phyloP scores from a whole-genome alignment of 2,797 vertebrate genomes.

The Bryconaethiops microstoma region DNA sequence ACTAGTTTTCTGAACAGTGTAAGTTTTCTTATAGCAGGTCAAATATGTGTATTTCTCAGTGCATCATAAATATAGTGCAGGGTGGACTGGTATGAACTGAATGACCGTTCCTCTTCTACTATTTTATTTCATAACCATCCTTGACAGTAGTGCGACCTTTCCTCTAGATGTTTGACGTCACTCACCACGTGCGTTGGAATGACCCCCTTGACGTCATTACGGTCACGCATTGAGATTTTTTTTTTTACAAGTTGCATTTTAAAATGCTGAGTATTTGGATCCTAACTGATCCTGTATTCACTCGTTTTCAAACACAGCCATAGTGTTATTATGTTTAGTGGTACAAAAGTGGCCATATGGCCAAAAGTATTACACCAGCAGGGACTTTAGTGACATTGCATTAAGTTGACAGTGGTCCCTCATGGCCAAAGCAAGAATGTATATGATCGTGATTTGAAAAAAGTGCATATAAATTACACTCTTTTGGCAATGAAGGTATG shows the following conservation, averaged over 20 bases:
- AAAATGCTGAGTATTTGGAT: neutral
- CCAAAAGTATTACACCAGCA: too few species aligned
- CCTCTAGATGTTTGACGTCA: slow-evolving; percentile 12
- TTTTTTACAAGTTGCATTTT: neutral
- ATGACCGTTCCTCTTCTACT: neutral
- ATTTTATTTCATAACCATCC: slow-evolving; percentile 43
- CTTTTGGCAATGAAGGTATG: too few species aligned
- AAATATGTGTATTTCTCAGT: neutral
- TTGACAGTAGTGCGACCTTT: slow-evolving; percentile 35
- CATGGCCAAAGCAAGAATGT: too few species aligned
- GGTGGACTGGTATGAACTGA: neutral
- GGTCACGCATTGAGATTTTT: neutral
- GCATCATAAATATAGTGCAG: neutral
- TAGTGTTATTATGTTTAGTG: neutral
- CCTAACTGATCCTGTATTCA: neutral
- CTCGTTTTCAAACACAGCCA: too few species aligned
- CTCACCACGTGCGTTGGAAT: slow-evolving; percentile 2
- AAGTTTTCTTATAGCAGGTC: neutral
- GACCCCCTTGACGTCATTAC: neutral
- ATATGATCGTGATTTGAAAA: too few species aligned
- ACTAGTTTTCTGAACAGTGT: too few species aligned
- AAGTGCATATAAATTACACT: too few species aligned
- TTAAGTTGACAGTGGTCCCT: too few species aligned
- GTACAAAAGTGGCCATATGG: neutral
- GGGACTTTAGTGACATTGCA: too few species aligned